These are phyloP conservation scores for Vireo altiloquus DNA, from an alignment of 2,113 vertebrate genomes.

Conservation along the genomic window DNA sequence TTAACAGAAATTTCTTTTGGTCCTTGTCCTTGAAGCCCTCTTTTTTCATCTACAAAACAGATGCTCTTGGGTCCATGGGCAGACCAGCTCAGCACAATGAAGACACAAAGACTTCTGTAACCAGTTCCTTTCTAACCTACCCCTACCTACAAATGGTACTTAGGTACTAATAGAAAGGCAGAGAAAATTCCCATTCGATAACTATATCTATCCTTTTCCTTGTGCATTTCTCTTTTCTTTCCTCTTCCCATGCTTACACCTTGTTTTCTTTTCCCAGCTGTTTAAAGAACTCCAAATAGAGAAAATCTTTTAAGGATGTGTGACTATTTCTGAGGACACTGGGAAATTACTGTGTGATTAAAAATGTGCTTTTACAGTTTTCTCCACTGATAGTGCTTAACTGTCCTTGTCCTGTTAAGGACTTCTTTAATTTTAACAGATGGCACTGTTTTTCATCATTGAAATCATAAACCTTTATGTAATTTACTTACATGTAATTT, in stretches of 20 bases:
- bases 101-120: background rate
- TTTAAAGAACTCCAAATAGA: background rate
- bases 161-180: background rate
- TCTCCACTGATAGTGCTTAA: background rate
- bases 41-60: background rate
- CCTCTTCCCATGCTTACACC: background rate
- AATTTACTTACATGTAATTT: slow-evolving; percentile 40
- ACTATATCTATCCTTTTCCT: background rate
- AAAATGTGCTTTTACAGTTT: slow-evolving; percentile 16
- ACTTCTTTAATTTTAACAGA: slow-evolving; percentile 43
- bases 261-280: background rate
- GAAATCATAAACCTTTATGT: slow-evolving; percentile 14
- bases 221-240: background rate
- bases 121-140: background rate
- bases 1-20: background rate
- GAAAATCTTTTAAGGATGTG: background rate
- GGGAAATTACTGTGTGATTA: background rate
- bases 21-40: slow-evolving; percentile 15
- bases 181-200: background rate
- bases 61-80: background rate
- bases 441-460: slow-evolving; percentile 15
- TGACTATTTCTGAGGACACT: background rate
- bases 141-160: background rate
- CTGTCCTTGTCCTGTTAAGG: background rate
- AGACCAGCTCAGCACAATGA: background rate